These are phyloP conservation scores for Zoanthus gigantus DNA, from an alignment of 92 coral and sea anemone genomes.

Conservation along the genomic window DNA sequence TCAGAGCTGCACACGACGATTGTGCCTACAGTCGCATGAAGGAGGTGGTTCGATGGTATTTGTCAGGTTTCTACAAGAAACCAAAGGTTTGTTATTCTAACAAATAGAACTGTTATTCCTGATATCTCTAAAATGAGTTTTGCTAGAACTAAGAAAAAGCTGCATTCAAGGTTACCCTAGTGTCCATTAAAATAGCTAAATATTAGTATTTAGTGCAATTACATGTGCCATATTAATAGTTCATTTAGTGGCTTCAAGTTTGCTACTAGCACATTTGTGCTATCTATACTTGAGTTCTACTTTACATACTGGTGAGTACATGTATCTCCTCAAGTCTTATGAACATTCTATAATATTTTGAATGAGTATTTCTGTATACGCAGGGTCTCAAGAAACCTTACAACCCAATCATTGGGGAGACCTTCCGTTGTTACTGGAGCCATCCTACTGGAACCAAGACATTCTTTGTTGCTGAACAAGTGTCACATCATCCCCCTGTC, in stretches of 20 bases:
- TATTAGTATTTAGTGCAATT: too few relatives aligned
- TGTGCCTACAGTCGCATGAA: conserved; percentile 96
- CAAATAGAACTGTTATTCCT: not conserved
- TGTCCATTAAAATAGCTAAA: too few relatives aligned
- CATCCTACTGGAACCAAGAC: conserved; percentile 89
- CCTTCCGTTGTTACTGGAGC: conserved; percentile 94
- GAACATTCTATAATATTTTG: too few relatives aligned
- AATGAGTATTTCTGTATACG: too few relatives aligned
- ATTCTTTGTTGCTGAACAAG: conserved; percentile 91
- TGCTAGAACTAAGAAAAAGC: too few relatives aligned
- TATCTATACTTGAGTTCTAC: too few relatives aligned
- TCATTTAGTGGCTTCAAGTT: too few relatives aligned
- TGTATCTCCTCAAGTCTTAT: too few relatives aligned
- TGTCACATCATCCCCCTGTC: conserved; percentile 98
- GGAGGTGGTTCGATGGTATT: conserved; percentile 96
- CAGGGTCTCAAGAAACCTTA: conserved; percentile 99
- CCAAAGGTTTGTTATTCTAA: conserved; percentile 82
- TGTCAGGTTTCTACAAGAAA: conserved; percentile 98
- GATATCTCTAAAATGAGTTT: too few relatives aligned
- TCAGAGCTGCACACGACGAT: conserved; percentile 93
- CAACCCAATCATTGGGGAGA: conserved; percentile 98
- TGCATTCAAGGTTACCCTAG: not conserved
- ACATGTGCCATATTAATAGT: too few relatives aligned
- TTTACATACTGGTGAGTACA: too few relatives aligned
- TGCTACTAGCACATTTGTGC: too few relatives aligned